phyloP scores from a whole-genome alignment of 2,113 vertebrate genomes.

The Lota lota region DNA sequence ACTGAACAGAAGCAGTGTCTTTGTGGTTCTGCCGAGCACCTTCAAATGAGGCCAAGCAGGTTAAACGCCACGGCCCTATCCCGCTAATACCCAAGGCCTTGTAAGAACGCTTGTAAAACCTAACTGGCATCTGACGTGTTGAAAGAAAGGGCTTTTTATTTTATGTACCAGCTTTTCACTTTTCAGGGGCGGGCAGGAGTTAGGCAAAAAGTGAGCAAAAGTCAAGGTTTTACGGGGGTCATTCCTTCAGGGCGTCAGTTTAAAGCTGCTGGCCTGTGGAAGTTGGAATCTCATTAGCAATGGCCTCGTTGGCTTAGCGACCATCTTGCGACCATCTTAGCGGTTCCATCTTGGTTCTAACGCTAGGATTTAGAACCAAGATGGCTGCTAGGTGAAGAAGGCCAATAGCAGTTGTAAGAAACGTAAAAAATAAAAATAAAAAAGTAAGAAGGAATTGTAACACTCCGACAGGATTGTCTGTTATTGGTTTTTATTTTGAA shows the following conservation, averaged over 20 bases:
- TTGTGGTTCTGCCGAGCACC: neutral
- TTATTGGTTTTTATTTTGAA: too few species aligned
- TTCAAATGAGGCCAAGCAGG: neutral
- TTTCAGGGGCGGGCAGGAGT: constrained; percentile 3
- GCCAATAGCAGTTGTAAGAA: too few species aligned
- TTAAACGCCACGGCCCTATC: neutral
- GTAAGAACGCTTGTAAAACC: neutral
- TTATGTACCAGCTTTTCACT: neutral
- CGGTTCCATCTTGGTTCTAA: neutral
- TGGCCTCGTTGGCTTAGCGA: neutral
- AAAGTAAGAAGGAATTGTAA: too few species aligned
- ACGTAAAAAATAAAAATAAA: too few species aligned
- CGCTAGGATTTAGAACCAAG: too few species aligned
- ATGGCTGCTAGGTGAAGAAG: too few species aligned
- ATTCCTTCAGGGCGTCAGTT: neutral
- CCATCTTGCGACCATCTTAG: neutral
- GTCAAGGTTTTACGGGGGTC: constrained; percentile 7
- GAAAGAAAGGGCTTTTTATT: neutral
- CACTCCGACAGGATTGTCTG: too few species aligned
- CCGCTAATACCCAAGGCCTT: too few species aligned
- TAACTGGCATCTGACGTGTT: constrained; percentile 17
- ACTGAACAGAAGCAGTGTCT: neutral
- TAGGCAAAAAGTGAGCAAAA: constrained; percentile 2
- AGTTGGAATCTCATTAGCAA: neutral
- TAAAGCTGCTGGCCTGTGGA: neutral